Evolutionary conservation across 2,888 invertebrate genomes (phyloP).

Genomic region (Microdon myrmicae): DNA sequence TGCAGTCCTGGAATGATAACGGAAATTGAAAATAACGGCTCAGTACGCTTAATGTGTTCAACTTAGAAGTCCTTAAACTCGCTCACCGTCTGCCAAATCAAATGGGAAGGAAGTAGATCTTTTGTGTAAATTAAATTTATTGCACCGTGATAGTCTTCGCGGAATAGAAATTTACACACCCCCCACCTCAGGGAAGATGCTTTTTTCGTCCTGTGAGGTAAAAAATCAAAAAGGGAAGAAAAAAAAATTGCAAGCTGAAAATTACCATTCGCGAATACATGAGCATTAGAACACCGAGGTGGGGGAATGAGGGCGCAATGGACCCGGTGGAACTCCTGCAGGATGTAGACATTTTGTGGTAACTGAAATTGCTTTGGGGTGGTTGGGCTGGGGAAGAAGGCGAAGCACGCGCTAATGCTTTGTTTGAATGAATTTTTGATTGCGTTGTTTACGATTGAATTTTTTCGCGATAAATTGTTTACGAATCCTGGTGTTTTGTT

Average conservation of each 20-base stretch:
- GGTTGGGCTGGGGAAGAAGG: slow-evolving; percentile 23
- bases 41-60: slow-evolving; percentile 2
- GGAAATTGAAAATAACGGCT: slow-evolving; percentile 29
- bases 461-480: slow-evolving; percentile 61
- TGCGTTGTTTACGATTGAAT: slow-evolving; percentile 68
- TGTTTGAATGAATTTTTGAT: slow-evolving; percentile 68
- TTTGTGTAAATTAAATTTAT: slow-evolving; percentile 42
- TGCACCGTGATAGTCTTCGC: slow-evolving; percentile 20
- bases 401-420: slow-evolving; percentile 64
- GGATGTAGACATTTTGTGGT: slow-evolving; percentile 46
- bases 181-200: slow-evolving; percentile 1
- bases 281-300: slow-evolving; percentile 31
- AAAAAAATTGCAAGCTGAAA: too few relatives aligned
- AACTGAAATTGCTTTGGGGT: slow-evolving; percentile 32
- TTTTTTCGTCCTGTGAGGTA: background rate
- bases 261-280: slow-evolving; percentile 32
- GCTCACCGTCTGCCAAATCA: background rate
- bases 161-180: slow-evolving; percentile 10
- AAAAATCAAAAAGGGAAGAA: slow-evolving; percentile 14
- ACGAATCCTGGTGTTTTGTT: slow-evolving; percentile 34
- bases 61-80: background rate
- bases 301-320: slow-evolving; percentile 33
- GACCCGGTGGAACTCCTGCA: too few relatives aligned
- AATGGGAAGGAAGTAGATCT: slow-evolving; percentile 3
- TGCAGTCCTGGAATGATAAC: slow-evolving; percentile 7